Base-by-base conservation (phyloP, 1,140 invertebrate species). In the Drosophila pachea region DNA sequence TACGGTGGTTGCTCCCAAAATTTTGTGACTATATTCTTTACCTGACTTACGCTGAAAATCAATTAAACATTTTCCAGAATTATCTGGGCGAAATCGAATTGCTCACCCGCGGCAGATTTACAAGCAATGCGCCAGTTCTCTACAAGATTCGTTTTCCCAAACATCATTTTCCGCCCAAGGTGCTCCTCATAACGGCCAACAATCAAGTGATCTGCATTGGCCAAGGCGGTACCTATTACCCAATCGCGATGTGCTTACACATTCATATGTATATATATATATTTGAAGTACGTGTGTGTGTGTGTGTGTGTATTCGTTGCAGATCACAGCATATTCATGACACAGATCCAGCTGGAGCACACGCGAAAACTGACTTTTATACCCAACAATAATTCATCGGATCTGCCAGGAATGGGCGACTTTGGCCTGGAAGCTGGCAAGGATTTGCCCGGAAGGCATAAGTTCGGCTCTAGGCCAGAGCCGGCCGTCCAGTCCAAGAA, bases 311-410 rank as follows among this genome's bases (percentile, higher is more conserved):
- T 0, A 5, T 14, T 9, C 40, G 12, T 36, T 45, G 12, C 55
- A 88, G 87, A 88, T 69, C 82, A 84, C 45, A 84, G 87, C 48
- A 81, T 86, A 33, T 89, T 89, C 36, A 83, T 88, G 75, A 89
- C 87, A 29, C 87, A 86, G 68, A 89, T 89, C 45, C 87, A 89
- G 47, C 49, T 89, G 60, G 87, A 89, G 62, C 87, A 89, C 35
- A 88, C 77, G 12, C 78, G 87, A 22, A 89, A 89, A 47, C 65
- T 88, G 5, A 73, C 87, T 4, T 89, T 86, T 36, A 73, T 88
- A 53, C 50, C 67, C 0, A 69, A 86, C 40, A 73, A 71, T 11
- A 70, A 74, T 14, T 69, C 62, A 35, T 74, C 61, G 32, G 42
- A 59, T 8, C 11, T 68, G 5, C 8, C 54, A 32, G 33, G 31